Conservation (phyloP, 2,113 vertebrate species). For the Silurus meridionalis region DNA sequence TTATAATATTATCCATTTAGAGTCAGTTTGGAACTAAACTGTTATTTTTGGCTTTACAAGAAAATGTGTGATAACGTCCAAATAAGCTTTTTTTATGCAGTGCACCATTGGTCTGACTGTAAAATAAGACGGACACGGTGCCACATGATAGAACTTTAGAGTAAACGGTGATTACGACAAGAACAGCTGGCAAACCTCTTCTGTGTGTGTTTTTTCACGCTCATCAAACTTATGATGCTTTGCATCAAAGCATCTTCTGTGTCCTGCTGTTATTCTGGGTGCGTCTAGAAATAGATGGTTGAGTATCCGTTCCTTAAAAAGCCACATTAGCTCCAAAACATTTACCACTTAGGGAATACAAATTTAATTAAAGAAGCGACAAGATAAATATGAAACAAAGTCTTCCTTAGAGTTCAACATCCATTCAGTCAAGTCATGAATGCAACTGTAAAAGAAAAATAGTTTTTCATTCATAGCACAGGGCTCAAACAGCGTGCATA, state of each 20-base stretch:
- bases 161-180: background rate
- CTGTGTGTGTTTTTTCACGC: background rate
- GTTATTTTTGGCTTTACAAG: conserved; percentile 1
- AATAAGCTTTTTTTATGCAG: background rate
- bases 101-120: background rate
- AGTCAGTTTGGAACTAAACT: background rate
- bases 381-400: background rate
- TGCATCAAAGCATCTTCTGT: conserved; percentile 17
- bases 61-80: background rate
- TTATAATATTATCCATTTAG: conserved; percentile 4
- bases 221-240: conserved; percentile 21
- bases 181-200: conserved; percentile 4
- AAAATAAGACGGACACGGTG: background rate
- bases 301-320: background rate
- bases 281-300: conserved; percentile 3
- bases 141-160: conserved; percentile 5
- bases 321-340: conserved; percentile 29
- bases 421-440: conserved; percentile 17
- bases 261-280: background rate
- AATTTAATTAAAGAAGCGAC: conserved; percentile 18
- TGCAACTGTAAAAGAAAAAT: conserved; percentile 34
- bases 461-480: conserved; percentile 7
- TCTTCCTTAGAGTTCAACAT: conserved; percentile 30
- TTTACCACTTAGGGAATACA: conserved; percentile 23
- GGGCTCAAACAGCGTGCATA: conserved; percentile 3